Evolutionary conservation across 2,888 invertebrate species (phyloP), one percentile per base, ranked within the genome.

Genomic region (Drosophila demipolita): DNA sequence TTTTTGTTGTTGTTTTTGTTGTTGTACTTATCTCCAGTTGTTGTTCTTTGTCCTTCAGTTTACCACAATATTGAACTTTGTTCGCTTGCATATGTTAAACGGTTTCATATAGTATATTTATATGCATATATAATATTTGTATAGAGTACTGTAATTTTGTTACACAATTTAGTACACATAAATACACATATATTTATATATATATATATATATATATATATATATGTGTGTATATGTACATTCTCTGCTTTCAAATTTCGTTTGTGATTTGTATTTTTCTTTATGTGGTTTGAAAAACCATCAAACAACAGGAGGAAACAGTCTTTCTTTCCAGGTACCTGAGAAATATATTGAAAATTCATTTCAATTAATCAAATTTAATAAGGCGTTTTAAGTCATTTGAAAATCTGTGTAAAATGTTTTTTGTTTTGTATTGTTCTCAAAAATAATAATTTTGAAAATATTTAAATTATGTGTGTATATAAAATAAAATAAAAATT

Each of bases 261-360:
- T 73, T 38, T 74, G 61, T 66, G 50, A 55, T 71, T 70, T 53
- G 45, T 57, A 29, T 50, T 57, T 60, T 73, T 75, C 67, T 79
- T 90, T 90, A 92, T 78, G 93, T 91, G 89, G 93, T 92, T 92
- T 92, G 93, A 75, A 92, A 92, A 89, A 92, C 92, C 93, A 92
- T 92, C 90, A 92, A 92, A 92, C 93, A 92, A 92, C 93, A 92
- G 89, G 92, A 93, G 91, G 92, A 93, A 91, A 93, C 93, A 93
- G 93, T 93, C 93, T 93, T 93, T 93, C 93, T 91, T 92, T 92
- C 93, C 93, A 93, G 93, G 93, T 93, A 93, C 93, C 93, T 93
- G 79, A 5, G 50, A 71, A 89, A 78, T 72, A 80, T 62, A 87
- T 60, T 38, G 66, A 78, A 76, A 78, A 64, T 26, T 67, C 52